These are phyloP conservation scores for Telmatochromis sp. DNA, from an alignment of 2,113 vertebrate species.

Conservation along the genomic window DNA sequence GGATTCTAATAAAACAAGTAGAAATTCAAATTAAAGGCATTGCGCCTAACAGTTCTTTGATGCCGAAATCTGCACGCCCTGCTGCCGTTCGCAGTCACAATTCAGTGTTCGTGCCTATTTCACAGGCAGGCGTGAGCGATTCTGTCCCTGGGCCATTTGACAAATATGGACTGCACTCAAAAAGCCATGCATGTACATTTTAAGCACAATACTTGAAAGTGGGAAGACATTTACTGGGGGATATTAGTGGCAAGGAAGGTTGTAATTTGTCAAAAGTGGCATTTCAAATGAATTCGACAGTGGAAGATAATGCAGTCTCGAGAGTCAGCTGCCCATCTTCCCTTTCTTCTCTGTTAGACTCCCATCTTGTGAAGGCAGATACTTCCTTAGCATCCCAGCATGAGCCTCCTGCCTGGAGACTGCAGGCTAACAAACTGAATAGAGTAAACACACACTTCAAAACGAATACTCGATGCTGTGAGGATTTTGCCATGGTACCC, in stretches of 20 bases:
- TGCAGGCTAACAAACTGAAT: constrained; percentile 12
- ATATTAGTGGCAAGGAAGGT: constrained; percentile 10
- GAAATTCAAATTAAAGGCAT: constrained; percentile 45
- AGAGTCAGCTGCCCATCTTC: background rate
- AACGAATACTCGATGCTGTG: constrained; percentile 34
- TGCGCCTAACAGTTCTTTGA: background rate
- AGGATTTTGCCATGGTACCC: constrained; percentile 10
- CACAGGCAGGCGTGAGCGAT: constrained; percentile 10
- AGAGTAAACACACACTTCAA: constrained; percentile 53
- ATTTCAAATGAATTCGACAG: constrained; percentile 26
- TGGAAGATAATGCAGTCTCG: constrained; percentile 15
- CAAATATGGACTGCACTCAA: constrained; percentile 1
- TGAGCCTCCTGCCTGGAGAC: constrained; percentile 11
- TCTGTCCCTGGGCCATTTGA: constrained; percentile 30
- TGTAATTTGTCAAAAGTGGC: constrained; percentile 36
- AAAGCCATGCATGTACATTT: background rate
- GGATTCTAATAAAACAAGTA: constrained; percentile 45
- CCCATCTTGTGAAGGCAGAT: constrained; percentile 34
- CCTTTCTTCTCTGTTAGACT: constrained; percentile 5
- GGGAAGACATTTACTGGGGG: constrained; percentile 20
- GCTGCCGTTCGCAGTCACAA: background rate
- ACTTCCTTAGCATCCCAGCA: constrained; percentile 46
- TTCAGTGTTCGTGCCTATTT: background rate
- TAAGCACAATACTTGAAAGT: background rate
- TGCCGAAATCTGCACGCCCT: background rate